Base-by-base conservation (phyloP, 2,888 invertebrate genomes). In the Campoletis raptor region DNA sequence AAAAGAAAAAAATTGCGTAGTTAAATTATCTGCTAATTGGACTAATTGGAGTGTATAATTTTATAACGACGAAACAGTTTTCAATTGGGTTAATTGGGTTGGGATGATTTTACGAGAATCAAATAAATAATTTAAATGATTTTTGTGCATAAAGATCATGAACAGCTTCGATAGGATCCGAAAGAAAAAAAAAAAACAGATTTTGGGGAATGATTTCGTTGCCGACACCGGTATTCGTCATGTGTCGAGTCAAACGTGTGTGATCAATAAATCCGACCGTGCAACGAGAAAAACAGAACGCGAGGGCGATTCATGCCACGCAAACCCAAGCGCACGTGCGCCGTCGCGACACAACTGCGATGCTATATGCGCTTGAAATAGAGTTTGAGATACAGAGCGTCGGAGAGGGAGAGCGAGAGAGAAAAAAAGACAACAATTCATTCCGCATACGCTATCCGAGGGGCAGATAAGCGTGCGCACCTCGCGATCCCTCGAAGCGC, bases 201-300 rank as follows among this genome's bases (percentile, higher is more conserved):
- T 85, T 81, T 82, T 48, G 73, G 66, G 66, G 42, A 24, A 72
- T 21, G 30, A 57, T 1, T 42, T n/a, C 1, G 69, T 57, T 30
- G 42, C 36, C 52, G 82, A 40, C 81, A 87, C 81, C 83, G 89
- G 87, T 88, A 89, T 91, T 21, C 88, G 89, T 90, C 86, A 85
- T 89, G 89, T 90, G 90, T 89, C 92, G 90, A 90, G 91, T 91
- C 90, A 79, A 90, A 91, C 91, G 92, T 92, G 92, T 91, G 92
- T 92, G 94, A 94, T 94, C 94, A 94, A 94, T 94, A 94, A 94
- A 93, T 93, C 93, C 92, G 90, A 89, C 89, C 90, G 92, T 91
- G 92, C 91, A 92, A 86, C 86, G 87, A 36, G 30, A 69, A 88
- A 86, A 89, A 90, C 87, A 88, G 83, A 85, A 72, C 48, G 84